Base-by-base conservation (phyloP, 2,888 invertebrate genomes). In the Sarcophaga caerulescens region DNA sequence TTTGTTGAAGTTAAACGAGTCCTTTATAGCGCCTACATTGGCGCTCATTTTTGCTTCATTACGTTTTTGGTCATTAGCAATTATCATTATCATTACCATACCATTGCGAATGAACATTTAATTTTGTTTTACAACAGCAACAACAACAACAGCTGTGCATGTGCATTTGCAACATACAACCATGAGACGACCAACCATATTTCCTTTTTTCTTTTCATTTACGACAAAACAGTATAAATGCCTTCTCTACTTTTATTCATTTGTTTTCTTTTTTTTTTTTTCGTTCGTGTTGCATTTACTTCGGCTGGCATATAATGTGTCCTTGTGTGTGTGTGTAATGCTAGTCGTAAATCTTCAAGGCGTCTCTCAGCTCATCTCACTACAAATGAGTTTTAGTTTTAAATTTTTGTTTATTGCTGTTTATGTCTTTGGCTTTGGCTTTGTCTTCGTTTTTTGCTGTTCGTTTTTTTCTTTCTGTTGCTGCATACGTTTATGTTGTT, bases 31-130 rank as follows among this genome's bases (percentile, higher is more conserved):
- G 66, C 74, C 77, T 84, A 78, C 81, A 79, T 78, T 84, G 80
- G 85, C 80, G 81, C 84, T 86, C 83, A 84, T 77, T 78, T 83
- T 84, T 81, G 78, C 81, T 74, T 85, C 84, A 86, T 86, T 88
- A 81, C 87, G 85, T 87, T 87, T 87, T 87, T 85, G 88, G 89
- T 88, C 89, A 88, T 89, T 88, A 89, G 89, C 88, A 88, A 89
- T 89, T 89, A 89, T 89, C 88, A 89, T 89, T 89, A 88, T 87
- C 87, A 88, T 88, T 89, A 86, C 84, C 86, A 86, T 86, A 84
- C 86, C 86, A 86, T 84, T 86, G 89, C 84, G 89, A 88, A 89
- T 84, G 84, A 86, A 86, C 86, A 88, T 89, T 88, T 88, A 89
- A 89, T 88, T 88, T 89, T 68, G 87, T 73, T 47, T 35, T 76